These are phyloP conservation scores for Chiloscyllium plagiosum DNA, from an alignment of 2,113 vertebrate genomes.

Conservation along the genomic window DNA sequence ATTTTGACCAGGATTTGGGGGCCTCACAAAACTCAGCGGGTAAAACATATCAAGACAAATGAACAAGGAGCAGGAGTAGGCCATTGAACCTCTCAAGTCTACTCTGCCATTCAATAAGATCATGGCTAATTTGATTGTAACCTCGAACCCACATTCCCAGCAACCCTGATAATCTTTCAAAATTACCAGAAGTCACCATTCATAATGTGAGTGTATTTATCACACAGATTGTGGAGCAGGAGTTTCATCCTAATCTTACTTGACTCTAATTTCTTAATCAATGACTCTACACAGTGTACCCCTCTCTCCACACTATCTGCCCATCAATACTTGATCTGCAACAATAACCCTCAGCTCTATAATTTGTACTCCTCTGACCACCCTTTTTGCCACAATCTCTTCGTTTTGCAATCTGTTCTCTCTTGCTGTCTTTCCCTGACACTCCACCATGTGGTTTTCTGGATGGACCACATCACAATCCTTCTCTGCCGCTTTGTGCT, in stretches of 20 bases:
- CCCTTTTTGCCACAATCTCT: background rate
- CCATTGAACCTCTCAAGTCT: too few relatives aligned
- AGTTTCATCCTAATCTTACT: background rate
- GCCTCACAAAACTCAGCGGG: background rate
- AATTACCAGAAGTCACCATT: too few relatives aligned
- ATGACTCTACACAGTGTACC: background rate
- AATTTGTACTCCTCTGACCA: background rate
- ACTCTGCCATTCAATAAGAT: too few relatives aligned
- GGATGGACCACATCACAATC: too few relatives aligned
- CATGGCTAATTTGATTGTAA: too few relatives aligned
- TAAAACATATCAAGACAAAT: background rate
- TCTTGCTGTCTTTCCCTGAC: background rate
- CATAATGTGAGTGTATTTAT: background rate
- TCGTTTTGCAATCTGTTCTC: background rate
- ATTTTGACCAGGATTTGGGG: background rate
- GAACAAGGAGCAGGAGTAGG: too few relatives aligned
- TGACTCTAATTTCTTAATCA: background rate
- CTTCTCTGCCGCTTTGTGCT: too few relatives aligned
- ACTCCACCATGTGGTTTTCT: too few relatives aligned
- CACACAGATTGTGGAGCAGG: background rate
- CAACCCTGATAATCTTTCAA: too few relatives aligned
- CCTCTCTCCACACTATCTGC: background rate
- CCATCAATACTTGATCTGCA: too few relatives aligned
- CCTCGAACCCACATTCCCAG: too few relatives aligned
- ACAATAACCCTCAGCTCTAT: too few relatives aligned